Evolutionary conservation across 2,888 invertebrate genomes (phyloP), one percentile per base, ranked within the genome.

Genomic region (Calliphora vomitoria): DNA sequence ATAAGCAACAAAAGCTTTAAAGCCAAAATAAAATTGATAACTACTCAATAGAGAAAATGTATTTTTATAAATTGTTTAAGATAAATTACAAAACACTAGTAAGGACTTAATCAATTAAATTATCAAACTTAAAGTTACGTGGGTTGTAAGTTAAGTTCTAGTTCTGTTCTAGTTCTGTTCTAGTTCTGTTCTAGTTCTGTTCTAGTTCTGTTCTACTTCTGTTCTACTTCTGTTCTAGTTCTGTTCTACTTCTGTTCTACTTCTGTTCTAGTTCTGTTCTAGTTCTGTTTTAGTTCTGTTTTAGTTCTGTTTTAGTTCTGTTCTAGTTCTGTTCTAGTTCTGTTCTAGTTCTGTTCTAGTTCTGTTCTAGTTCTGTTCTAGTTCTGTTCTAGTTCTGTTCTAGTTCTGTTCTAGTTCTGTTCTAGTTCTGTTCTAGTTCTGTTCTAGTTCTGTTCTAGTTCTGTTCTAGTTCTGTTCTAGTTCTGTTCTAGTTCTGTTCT

Each of bases 401-500:
- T 53, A 18, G 5, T 53, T 53, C 53, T 11, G 53, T 53, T 53
- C 18, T 18, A 53, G 18, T 53, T n/a, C 53, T 11, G 53, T 47
- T 47, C 47, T 47, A 47, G 53, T 53, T 53, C 53, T 11, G 53
- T 53, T 53, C 18, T 53, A 53, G 53, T 18, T 53, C 18, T 11
- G 53, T 53, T 53, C 53, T 53, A 53, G 18, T 53, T 53, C 18
- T 53, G 55, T 41, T 72, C 72, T 18, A 53, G 47, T 47, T 53
- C 53, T 11, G 53, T 53, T 53, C 53, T 53, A 53, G 18, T 53
- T 53, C 53, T 11, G 53, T 53, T 53, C 53, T 53, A 53, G 53
- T 53, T 53, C 53, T 11, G 53, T 53, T 53, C 53, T 53, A 53
- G 53, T 53, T 53, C 53, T 3, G 18, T 53, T 53, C 53, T 53